Evolutionary conservation across 2,797 vertebrate species (phyloP).

Genomic region (Ceryle rudis): DNA sequence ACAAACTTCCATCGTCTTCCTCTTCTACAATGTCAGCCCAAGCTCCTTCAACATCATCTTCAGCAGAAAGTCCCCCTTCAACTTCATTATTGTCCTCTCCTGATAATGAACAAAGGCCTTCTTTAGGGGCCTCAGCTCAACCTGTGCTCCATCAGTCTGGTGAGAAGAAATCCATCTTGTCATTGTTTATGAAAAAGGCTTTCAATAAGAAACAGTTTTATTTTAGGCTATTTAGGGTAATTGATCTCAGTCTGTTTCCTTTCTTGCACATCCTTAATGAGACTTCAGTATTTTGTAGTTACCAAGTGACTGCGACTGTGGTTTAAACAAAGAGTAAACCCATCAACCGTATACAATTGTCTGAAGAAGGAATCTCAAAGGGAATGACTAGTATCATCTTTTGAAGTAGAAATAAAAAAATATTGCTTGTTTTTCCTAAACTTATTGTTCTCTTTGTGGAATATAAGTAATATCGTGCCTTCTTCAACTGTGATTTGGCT

Average conservation of each 20-base stretch:
- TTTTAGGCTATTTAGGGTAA: not conserved
- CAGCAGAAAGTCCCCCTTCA: constrained; percentile 80
- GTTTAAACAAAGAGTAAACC: not conserved
- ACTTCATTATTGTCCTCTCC: constrained; percentile 83
- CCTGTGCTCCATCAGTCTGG: constrained; percentile 77
- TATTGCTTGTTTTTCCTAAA: not conserved
- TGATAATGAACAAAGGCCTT: constrained; percentile 84
- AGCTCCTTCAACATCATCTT: constrained; percentile 82
- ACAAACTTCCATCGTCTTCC: constrained; percentile 79
- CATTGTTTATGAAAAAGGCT: constrained; percentile 8
- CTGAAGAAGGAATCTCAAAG: not conserved
- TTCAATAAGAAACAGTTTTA: not conserved
- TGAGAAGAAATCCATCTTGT: constrained; percentile 72
- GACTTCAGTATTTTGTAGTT: not conserved
- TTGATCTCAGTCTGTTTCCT: not conserved
- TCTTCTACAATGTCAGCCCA: constrained; percentile 83
- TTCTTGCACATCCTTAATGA: not conserved
- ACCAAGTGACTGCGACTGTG: not conserved
- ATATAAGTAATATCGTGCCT: not conserved
- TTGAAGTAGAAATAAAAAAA: not conserved
- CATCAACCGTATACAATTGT: not conserved
- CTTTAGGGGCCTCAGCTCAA: constrained; percentile 69
- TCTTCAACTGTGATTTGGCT: not conserved
- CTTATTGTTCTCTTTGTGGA: not conserved
- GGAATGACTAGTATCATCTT: not conserved